phyloP scores from a whole-genome alignment of 2,113 vertebrate species.

The Catharus minimus region DNA sequence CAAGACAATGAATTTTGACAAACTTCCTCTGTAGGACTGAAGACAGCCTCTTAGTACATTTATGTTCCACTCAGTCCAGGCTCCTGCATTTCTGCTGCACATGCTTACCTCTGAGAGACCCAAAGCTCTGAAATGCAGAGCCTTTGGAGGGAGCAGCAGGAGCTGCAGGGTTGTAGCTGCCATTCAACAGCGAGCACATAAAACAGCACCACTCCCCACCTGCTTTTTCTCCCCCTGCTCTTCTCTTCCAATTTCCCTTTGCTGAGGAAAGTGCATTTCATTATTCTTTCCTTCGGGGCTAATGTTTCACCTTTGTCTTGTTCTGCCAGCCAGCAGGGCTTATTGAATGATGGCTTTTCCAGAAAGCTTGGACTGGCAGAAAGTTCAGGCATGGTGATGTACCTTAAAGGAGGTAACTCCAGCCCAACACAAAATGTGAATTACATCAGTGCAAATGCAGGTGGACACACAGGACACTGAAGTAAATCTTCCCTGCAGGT shows the following conservation, averaged over 20 bases:
- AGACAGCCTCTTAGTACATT: neutral
- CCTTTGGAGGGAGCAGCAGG: neutral
- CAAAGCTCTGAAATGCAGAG: neutral
- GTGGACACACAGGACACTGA: neutral
- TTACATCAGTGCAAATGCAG: neutral
- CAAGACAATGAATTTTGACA: neutral
- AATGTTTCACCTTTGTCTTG: neutral
- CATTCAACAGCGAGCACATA: neutral
- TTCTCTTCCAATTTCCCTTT: neutral
- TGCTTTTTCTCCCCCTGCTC: neutral
- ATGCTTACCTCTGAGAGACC: neutral
- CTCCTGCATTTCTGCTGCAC: neutral
- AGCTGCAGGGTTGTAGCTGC: neutral
- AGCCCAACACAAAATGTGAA: neutral
- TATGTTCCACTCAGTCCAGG: neutral
- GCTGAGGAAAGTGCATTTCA: neutral
- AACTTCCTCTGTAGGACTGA: neutral
- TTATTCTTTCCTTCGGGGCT: neutral
- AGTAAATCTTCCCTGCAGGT: too few relatives aligned
- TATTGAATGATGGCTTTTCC: neutral
- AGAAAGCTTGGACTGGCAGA: neutral
- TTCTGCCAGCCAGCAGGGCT: neutral
- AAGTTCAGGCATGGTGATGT: neutral
- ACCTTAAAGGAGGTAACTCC: neutral
- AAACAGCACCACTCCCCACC: neutral